Evolutionary conservation across 2,797 vertebrate genomes (phyloP), one percentile per base, ranked within the genome.

Genomic region (Percopsis omiscomaycus): DNA sequence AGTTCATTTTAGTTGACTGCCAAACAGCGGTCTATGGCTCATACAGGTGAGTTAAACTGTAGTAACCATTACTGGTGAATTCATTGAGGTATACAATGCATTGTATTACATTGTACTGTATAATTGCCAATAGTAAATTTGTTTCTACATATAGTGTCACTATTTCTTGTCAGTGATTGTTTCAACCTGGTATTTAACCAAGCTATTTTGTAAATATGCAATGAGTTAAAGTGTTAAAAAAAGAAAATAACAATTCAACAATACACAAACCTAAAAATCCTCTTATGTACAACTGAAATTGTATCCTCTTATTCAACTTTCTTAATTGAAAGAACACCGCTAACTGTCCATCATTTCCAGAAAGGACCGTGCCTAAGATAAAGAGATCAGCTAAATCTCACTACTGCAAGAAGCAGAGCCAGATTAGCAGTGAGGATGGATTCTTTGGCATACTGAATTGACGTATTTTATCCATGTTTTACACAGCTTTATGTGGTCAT

Each of bases 401-500:
- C 9, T 42, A 42, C 8, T 42, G 6, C 2, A 42, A 42, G 9
- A 9, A 10, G 22, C 22, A 22, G 22, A 22, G 22, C 37, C 6
- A 9, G 37, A 42, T 42, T 42, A 42, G 8, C 37, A 42, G 37
- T 42, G 37, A 9, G 2, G 37, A 42, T 9, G 37, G 37, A 6
- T 42, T 42, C 37, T 42, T 42, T 42, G 37, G 37, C 37, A 42
- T 42, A 42, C 37, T 42, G 37, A 6, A 8, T 9, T 42, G 37
- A 42, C 47, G 4, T 15, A 48, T 10, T 3, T 48, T 13, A 48
- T 48, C 13, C 12, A 48, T 48, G 47, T 13, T 54, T 27, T 83
- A 64, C 42, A 28, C 90, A 99, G 98, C 85, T 97, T 96, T 57
- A 93, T 95, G 89, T 99, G 97, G 98, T 97, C 96, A 54, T 98